Evolutionary conservation across 2,797 vertebrate species (phyloP), one percentile per base, ranked within the genome.

Genomic region (Cynodonichthys magdalenae): DNA sequence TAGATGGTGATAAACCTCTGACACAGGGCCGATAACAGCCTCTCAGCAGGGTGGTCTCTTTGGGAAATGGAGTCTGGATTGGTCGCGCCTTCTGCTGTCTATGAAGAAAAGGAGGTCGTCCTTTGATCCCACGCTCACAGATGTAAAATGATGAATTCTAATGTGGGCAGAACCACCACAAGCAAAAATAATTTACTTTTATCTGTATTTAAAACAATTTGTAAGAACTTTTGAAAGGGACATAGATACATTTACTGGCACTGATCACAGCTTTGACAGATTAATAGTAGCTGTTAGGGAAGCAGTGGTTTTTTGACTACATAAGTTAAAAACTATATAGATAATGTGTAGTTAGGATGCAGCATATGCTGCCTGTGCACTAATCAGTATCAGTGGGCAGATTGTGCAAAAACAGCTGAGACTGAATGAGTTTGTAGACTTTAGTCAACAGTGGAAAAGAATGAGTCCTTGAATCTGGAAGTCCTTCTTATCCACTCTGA

Each of bases 1-100:
- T 84, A 85, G 85, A 84, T 86, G 85, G 85, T 64, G 74, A 78
- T 79, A 86, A 80, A 66, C 20, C 28, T 82, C 76, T 77, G 86
- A 82, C 63, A 70, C 82, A 77, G 59, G 10, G 17, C 24, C 1
- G 68, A 83, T 81, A 77, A 81, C 78, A 70, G 39, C 31, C 52
- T 80, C 80, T 58, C 85, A 79, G 83, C 65, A 44, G 80, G 83
- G 66, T 58, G 77, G 67, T 52, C 70, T 61, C 36, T 76, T 75
- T 65, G 50, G 83, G 48, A 63, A 65, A 60, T 63, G 51, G 29
- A 72, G 59, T 65, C 56, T 53, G 66, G 59, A 74, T 55, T 20
- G 59, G 67, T 77, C 68, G 63, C 1, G n/a, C 63, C 52, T 49
- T 34, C 59, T 71, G 41, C 74, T 69, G 42, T 47, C 46, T 4